Base-by-base conservation (phyloP, 2,888 invertebrate species). In the Nesidiocoris tenuis region DNA sequence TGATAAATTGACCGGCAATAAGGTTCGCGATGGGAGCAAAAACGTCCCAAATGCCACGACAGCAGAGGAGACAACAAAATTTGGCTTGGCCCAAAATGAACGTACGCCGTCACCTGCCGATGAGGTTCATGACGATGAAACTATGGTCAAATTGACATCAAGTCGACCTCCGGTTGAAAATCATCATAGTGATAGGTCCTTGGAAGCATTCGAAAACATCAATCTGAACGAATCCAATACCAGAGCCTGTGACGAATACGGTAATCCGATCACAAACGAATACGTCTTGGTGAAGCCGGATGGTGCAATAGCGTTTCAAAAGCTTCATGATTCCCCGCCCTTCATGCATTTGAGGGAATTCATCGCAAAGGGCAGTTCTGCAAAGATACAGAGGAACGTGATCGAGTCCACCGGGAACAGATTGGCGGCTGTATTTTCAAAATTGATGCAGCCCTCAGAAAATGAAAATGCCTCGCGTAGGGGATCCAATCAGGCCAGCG, bases 221-320 rank as follows among this genome's bases (percentile, higher is more conserved):
- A 3, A 3, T 39, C 12, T 39, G 39, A 39, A 39, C 39, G 39
- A 39, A 39, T 39, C 39, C 12, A 12, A 39, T 39, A 39, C 24
- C 7, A 12, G 59, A 17, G 22, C 54, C 3, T 55, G 67, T 5
- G 18, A 70, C 16, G 66, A 66, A 66, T 59, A 24, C 18, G 59
- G 25, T 1, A 0, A n/a, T 16, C 17, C 1, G n/a, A 12, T 59
- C 7, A 70, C 70, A 7, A 17, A 18, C 0, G 70, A 70, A 59
- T 70, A 70, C 18, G 59, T 70, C 17, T n/a, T 70, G 7, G 70
- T 70, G n/a, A 22, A 59, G 19, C 70, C 70, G 22, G 23, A 2
- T 24, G 70, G 59, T 18, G n/a, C 12, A 0, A 5, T 70, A 23
- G 18, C 7, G 2, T 70, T 57, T 18, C 70, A 70, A 24, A 9